These are phyloP conservation scores for Catagonus wagneri DNA, from an alignment of 2,113 vertebrate species.

Conservation along the genomic window DNA sequence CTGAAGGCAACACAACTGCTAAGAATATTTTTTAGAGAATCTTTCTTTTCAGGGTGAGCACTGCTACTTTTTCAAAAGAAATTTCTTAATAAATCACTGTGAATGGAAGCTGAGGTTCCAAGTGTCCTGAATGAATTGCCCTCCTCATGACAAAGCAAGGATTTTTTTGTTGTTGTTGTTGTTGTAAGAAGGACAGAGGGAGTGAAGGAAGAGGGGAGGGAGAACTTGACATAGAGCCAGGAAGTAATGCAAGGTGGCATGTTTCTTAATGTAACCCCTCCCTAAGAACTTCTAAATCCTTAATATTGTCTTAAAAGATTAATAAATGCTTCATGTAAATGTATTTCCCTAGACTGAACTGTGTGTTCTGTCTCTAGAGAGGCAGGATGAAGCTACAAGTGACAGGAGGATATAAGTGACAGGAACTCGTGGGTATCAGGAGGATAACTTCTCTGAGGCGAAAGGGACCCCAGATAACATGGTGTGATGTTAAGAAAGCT, in stretches of 20 bases:
- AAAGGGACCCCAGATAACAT: neutral
- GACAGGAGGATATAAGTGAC: neutral
- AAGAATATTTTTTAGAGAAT: slow-evolving; percentile 46
- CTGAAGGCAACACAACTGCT: neutral
- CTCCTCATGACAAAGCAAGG: neutral
- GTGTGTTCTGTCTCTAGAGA: neutral
- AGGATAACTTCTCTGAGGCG: neutral
- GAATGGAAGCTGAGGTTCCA: neutral
- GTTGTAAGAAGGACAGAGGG: neutral
- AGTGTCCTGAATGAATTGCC: neutral
- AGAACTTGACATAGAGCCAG: neutral
- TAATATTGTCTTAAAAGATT: neutral
- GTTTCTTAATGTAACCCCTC: neutral
- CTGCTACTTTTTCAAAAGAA: neutral
- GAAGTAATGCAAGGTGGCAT: neutral
- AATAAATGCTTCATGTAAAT: neutral
- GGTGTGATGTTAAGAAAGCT: neutral
- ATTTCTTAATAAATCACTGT: neutral
- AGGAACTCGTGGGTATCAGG: neutral
- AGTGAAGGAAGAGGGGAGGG: too few relatives aligned
- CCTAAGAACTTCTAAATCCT: neutral
- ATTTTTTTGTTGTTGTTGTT: neutral
- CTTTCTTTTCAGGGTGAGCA: slow-evolving; percentile 30
- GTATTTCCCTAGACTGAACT: neutral
- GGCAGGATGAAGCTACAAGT: neutral